phyloP scores from a whole-genome alignment of 2,113 vertebrate genomes.

The Taurulus bubalis region DNA sequence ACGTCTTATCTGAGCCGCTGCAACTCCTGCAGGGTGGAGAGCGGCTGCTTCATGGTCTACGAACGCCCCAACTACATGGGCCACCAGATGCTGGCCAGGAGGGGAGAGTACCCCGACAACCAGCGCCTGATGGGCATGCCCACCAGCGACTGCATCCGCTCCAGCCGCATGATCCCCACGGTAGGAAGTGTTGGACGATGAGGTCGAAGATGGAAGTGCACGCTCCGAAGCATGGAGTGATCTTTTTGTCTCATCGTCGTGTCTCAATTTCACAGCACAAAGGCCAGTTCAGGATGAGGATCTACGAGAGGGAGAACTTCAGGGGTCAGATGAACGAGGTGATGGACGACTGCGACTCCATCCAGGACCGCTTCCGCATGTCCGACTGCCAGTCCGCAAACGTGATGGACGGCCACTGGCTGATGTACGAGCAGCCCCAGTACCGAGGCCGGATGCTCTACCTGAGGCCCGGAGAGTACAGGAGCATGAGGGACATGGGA shows the following conservation, averaged over 20 bases:
- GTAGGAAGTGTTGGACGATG: slow-evolving; percentile 44
- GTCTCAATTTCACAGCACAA: slow-evolving; percentile 67
- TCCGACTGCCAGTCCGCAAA: slow-evolving; percentile 79
- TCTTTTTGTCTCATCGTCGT: background rate
- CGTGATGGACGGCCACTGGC: slow-evolving; percentile 81
- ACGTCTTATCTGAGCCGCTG: slow-evolving; percentile 74
- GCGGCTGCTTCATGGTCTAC: slow-evolving; percentile 78
- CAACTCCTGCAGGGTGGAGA: slow-evolving; percentile 76
- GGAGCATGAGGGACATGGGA: slow-evolving; percentile 73
- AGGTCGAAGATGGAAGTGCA: background rate
- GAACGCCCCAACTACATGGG: slow-evolving; percentile 66
- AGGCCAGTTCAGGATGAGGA: slow-evolving; percentile 78
- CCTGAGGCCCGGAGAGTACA: slow-evolving; percentile 78
- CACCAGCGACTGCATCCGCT: slow-evolving; percentile 79
- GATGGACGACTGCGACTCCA: slow-evolving; percentile 77
- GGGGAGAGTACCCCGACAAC: slow-evolving; percentile 82
- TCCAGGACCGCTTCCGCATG: slow-evolving; percentile 73
- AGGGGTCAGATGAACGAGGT: slow-evolving; percentile 80
- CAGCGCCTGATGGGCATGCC: slow-evolving; percentile 77
- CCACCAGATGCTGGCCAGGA: slow-evolving; percentile 76
- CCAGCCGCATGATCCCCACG: slow-evolving; percentile 82
- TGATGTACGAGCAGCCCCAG: slow-evolving; percentile 77
- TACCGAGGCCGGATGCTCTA: slow-evolving; percentile 76
- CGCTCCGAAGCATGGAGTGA: background rate
- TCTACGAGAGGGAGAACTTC: slow-evolving; percentile 83